Evolutionary conservation across 2,888 invertebrate genomes (phyloP).

Genomic region (Pedicia rivosa): DNA sequence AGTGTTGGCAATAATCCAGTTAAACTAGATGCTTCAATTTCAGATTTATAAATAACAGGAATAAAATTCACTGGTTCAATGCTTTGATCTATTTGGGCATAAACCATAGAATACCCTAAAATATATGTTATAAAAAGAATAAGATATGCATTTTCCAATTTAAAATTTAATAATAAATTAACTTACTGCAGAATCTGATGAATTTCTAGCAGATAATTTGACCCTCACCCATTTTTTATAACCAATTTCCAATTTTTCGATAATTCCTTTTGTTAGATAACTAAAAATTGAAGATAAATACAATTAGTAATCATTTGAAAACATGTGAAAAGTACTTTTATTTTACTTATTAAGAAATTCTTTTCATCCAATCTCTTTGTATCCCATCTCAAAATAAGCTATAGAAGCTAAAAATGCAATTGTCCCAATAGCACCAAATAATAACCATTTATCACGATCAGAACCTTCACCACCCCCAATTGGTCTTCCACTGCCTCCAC

Average conservation of each 20-base stretch:
- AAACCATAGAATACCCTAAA: constrained; percentile 72
- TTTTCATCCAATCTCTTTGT: constrained; percentile 92
- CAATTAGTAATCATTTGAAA: background rate
- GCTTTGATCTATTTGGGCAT: constrained; percentile 84
- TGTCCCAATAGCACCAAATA: constrained; percentile 56
- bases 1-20: constrained; percentile 69
- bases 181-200: constrained; percentile 47
- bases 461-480: constrained; percentile 41
- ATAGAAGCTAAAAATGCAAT: constrained; percentile 52
- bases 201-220: constrained; percentile 55
- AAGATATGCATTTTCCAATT: constrained; percentile 3
- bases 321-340: background rate
- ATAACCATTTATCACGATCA: constrained; percentile 63
- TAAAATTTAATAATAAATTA: constrained; percentile 1
- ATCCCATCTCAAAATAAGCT: constrained; percentile 63
- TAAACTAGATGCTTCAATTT: constrained; percentile 67
- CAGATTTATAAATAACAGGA: constrained; percentile 89
- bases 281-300: constrained; percentile 34
- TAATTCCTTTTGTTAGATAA: constrained; percentile 66
- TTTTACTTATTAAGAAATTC: constrained; percentile 74
- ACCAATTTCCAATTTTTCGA: constrained; percentile 91
- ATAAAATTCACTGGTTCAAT: constrained; percentile 81
- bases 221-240: constrained; percentile 98
- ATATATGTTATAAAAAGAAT: constrained; percentile 10
- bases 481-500: constrained; percentile 40